Percentiles rank a stretch among this genome's conserved stretches.
Evolutionary conservation across 1,140 invertebrate genomes (phyloP).

Genomic region (Macrotrachela quadricornifera): DNA sequence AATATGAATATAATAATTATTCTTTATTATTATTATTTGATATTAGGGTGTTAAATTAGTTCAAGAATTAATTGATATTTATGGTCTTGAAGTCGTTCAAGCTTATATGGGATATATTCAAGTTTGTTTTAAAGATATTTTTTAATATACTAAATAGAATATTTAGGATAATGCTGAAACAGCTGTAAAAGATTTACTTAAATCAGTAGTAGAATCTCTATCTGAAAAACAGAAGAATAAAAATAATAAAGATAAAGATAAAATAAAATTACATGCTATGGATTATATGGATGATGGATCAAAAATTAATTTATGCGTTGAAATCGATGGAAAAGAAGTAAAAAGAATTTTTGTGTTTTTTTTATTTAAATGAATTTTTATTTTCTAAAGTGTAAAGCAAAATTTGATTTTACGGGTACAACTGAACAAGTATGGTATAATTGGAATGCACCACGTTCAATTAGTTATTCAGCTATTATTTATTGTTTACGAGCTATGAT

Average conservation of each 20-base stretch:
- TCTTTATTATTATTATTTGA: slow-evolving; percentile 5
- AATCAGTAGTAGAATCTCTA: background rate
- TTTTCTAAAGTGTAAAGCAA: background rate
- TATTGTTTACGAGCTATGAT: slow-evolving; percentile 96
- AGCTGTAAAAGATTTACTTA: slow-evolving; percentile 2
- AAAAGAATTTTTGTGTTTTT: background rate
- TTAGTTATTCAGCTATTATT: slow-evolving; percentile 83
- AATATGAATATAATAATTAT: background rate
- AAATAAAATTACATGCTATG: slow-evolving; percentile 33
- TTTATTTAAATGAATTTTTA: too few relatives aligned
- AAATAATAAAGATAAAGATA: slow-evolving; percentile 52
- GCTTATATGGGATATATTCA: slow-evolving; percentile 85
- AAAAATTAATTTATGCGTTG: slow-evolving; percentile 51
- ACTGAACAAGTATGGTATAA: slow-evolving; percentile 81
- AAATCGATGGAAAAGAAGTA: slow-evolving; percentile 46
- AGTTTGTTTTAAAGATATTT: slow-evolving; percentile 13
- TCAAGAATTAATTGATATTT: slow-evolving; percentile 64
- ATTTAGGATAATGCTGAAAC: background rate
- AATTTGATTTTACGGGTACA: slow-evolving; percentile 41
- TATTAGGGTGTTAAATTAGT: slow-evolving; percentile 65
- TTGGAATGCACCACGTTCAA: slow-evolving; percentile 80
- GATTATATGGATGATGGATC: slow-evolving; percentile 92
- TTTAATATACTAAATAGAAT: background rate
- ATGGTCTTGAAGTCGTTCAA: slow-evolving; percentile 74
- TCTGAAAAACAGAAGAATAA: slow-evolving; percentile 46